phyloP scores from a whole-genome alignment of 2,113 vertebrate genomes.

The Gobio gobio region DNA sequence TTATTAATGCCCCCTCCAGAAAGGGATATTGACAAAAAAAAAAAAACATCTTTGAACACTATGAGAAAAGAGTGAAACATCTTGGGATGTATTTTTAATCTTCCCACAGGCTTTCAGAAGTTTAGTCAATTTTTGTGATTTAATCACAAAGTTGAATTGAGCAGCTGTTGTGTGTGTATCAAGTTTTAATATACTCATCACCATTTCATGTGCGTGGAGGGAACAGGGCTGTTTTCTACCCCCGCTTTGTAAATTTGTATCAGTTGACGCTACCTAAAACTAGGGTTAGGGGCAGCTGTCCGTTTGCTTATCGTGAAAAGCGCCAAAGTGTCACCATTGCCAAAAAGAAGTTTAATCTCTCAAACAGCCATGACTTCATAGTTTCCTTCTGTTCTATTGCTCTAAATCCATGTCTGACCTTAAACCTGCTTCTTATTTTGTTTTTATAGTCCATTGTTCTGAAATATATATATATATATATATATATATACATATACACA shows the following conservation, averaged over 20 bases:
- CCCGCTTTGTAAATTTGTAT: conserved; percentile 25
- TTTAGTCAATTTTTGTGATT: conserved; percentile 23
- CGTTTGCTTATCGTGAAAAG: conserved; percentile 20
- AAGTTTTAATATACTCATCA: conserved; percentile 42
- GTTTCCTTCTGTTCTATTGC: conserved; percentile 36
- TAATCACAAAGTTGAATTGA: conserved; percentile 41
- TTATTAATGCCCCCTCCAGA: not conserved
- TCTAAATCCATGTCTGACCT: not conserved
- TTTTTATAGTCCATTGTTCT: not conserved
- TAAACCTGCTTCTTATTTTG: conserved; percentile 2
- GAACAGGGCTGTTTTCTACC: conserved; percentile 20
- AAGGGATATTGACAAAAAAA: not conserved
- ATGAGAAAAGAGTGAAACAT: not conserved
- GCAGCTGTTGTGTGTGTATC: conserved; percentile 55
- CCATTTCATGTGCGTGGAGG: conserved; percentile 20
- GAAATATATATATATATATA: not conserved
- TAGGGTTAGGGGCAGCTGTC: conserved; percentile 10
- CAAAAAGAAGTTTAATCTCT: conserved; percentile 12
- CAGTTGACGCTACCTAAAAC: conserved; percentile 36
- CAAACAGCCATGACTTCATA: conserved; percentile 18
- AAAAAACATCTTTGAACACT: not conserved
- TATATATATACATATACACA: too few relatives aligned
- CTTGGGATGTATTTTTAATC: not conserved
- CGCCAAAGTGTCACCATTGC: conserved; percentile 32
- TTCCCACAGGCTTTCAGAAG: not conserved